phyloP scores from a whole-genome alignment of 2,888 invertebrate species.

The Ganaspis brasiliensis region DNA sequence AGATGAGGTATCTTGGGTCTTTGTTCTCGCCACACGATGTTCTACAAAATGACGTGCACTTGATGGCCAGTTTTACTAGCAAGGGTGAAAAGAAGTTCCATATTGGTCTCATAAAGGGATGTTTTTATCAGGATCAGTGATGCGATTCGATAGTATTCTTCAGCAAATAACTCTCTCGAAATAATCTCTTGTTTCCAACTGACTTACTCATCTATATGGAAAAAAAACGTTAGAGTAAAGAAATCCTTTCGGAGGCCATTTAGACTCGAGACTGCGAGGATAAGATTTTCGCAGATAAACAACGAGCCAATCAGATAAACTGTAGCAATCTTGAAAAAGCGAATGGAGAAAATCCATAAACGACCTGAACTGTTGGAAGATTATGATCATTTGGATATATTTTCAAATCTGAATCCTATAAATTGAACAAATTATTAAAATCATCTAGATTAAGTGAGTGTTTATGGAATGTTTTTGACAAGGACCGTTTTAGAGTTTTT shows the following conservation, averaged over 20 bases:
- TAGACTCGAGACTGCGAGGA: slow-evolving; percentile 10
- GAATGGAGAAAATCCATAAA: slow-evolving; percentile 15
- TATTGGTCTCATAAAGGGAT: not conserved
- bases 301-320: not conserved
- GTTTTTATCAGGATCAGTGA: slow-evolving; percentile 12
- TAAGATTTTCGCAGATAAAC: not conserved
- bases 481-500: too few relatives aligned
- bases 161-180: not conserved
- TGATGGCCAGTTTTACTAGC: not conserved
- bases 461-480: too few relatives aligned
- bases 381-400: slow-evolving; percentile 38
- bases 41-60: slow-evolving; percentile 6
- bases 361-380: not conserved
- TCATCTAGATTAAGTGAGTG: too few relatives aligned
- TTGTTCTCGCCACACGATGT: slow-evolving; percentile 11
- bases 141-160: not conserved
- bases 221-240: not conserved
- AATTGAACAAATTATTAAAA: too few relatives aligned
- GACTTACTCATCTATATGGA: not conserved
- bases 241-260: not conserved
- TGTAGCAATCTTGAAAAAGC: slow-evolving; percentile 12
- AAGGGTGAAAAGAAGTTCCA: not conserved
- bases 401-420: not conserved
- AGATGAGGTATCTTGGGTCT: slow-evolving; percentile 5
- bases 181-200: not conserved